These are phyloP conservation scores for Sitobion miscanthi DNA, from an alignment of 1,140 invertebrate genomes.

Conservation along the genomic window DNA sequence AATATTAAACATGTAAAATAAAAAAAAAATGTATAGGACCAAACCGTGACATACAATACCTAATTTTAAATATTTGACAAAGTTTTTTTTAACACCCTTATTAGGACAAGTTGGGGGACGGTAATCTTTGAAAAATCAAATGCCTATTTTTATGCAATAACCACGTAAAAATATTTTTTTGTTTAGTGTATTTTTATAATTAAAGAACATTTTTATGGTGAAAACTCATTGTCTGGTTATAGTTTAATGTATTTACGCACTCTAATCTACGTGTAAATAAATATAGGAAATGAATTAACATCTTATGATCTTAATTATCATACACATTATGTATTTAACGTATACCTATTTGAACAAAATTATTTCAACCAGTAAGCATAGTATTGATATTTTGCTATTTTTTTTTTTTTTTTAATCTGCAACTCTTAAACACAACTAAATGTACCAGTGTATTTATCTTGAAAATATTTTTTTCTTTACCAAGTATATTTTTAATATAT, in stretches of 20 bases:
- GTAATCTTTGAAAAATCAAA: background rate
- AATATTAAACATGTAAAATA: background rate
- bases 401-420: background rate
- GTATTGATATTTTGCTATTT: background rate
- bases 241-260: background rate
- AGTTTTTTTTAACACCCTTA: background rate
- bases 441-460: too few relatives aligned
- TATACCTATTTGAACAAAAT: background rate
- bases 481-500: background rate
- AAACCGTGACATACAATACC: background rate
- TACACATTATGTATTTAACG: background rate
- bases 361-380: background rate
- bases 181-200: too few relatives aligned
- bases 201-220: too few relatives aligned
- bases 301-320: background rate
- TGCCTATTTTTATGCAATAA: background rate
- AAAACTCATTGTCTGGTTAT: background rate
- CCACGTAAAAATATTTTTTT: background rate
- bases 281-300: background rate
- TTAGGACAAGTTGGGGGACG: background rate
- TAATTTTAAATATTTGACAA: background rate
- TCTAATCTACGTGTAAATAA: background rate
- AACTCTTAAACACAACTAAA: background rate
- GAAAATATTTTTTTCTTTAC: too few relatives aligned
- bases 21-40: background rate